Conservation (phyloP, 2,888 invertebrate species). For the Drosophila monieri region DNA sequence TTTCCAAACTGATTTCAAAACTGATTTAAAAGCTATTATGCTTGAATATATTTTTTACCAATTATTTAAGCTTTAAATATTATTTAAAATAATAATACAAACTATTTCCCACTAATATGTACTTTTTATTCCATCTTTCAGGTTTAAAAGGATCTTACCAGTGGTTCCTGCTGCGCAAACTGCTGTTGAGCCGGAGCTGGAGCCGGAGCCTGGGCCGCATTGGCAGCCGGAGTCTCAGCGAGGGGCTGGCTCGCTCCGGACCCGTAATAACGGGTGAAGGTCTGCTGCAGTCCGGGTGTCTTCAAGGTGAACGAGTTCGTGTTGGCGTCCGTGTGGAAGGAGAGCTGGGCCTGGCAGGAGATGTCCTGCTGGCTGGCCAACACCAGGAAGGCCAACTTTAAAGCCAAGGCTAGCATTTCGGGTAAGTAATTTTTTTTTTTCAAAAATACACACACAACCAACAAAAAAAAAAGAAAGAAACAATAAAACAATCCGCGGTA, state of each 20-base stretch:
- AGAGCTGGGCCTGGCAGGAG: conserved; percentile 76
- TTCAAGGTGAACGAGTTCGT: conserved; percentile 82
- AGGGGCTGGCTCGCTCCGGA: conserved; percentile 54
- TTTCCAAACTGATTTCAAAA: neutral
- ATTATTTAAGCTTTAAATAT: too few species aligned
- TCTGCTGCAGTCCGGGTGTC: conserved; percentile 82
- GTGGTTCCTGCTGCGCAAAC: conserved; percentile 6
- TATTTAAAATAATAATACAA: neutral
- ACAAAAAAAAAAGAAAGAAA: neutral
- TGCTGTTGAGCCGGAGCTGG: conserved; percentile 15
- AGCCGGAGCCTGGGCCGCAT: neutral
- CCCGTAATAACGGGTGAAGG: conserved; percentile 82
- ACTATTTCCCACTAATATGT: neutral
- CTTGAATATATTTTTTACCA: too few species aligned
- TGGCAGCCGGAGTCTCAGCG: neutral
- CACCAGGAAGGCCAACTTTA: conserved; percentile 30
- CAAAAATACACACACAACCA: neutral
- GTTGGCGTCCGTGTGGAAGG: conserved; percentile 82
- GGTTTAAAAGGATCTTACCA: neutral
- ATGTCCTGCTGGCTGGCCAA: conserved; percentile 50
- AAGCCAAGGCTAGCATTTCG: conserved; percentile 33
- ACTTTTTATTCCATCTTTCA: neutral
- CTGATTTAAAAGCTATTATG: too few species aligned
- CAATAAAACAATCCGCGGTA: neutral
- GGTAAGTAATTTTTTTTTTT: neutral